phyloP scores from a whole-genome alignment of 2,113 vertebrate species.

The Prolemur simus region DNA sequence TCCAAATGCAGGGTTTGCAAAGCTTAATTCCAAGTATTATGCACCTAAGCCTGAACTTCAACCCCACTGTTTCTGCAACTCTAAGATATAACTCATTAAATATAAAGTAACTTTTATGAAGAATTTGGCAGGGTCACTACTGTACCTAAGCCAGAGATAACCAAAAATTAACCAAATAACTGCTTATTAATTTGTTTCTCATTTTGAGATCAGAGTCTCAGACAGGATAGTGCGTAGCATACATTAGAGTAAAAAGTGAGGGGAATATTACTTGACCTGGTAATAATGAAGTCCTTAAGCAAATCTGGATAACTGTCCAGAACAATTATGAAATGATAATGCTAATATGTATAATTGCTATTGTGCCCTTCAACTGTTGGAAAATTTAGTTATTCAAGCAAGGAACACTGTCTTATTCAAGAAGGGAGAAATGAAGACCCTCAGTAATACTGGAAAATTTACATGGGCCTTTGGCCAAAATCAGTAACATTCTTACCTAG shows the following conservation, averaged over 20 bases:
- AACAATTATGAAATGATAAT: neutral
- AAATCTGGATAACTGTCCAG: neutral
- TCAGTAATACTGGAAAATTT: neutral
- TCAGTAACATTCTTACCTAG: neutral
- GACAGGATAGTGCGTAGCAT: neutral
- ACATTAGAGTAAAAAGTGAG: neutral
- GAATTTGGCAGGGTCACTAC: neutral
- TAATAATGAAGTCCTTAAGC: neutral
- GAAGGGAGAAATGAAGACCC: neutral
- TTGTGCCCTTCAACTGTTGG: neutral
- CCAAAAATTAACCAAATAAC: neutral
- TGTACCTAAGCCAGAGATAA: neutral
- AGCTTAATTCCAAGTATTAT: neutral
- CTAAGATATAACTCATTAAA: neutral
- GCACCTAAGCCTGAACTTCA: neutral
- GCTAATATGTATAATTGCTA: neutral
- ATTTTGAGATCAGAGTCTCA: conserved; percentile 14
- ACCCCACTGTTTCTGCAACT: neutral
- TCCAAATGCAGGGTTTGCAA: neutral
- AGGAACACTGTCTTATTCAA: neutral
- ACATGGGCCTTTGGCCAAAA: neutral
- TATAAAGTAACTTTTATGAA: neutral
- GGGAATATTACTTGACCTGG: neutral
- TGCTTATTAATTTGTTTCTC: neutral
- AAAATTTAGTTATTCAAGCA: conserved; percentile 14